Evolutionary conservation across 2,797 vertebrate genomes (phyloP), one percentile per base, ranked within the genome.

Genomic region (Molossus alvarezi): DNA sequence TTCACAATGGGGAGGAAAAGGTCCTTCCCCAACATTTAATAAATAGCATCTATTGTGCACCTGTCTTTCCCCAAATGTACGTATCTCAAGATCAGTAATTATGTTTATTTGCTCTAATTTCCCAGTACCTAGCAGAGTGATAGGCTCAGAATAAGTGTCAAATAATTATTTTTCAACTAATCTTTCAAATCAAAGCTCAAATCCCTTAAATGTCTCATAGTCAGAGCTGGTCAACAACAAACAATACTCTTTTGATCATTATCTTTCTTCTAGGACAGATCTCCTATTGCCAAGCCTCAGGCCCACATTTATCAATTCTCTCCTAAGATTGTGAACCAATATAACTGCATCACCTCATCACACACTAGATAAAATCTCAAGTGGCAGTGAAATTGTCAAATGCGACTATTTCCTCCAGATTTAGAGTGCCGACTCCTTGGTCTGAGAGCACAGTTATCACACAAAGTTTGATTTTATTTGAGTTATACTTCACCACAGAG

Each of bases 151-250:
- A 69, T 37, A 91, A 79, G 27, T 48, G 23, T n/a, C 48, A 84
- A 90, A 81, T 81, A 53, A 84, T 65, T 89, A 60, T 33, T 94
- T 95, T 88, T 86, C 81, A 93, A 95, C 73, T 90, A 53, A 86
- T 88, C 73, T 96, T 88, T 91, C 73, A 71, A 95, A 93, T 75
- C 64, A 88, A 21, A 96, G 64, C 41, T 53, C 73, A 90, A 77
- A 53, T 77, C 23, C 29, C 33, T 81, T 64, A 81, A 82, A 82
- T 67, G 37, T 81, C 94, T 81, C 77, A 92, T 17, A 84, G 25
- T 81, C 41, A 88, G 51, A 95, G 58, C 23, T 45, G 53, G 29
- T 41, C 69, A 89, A 69, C 79, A 96, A 58, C 21, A 86, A 90
- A 84, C 33, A 67, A 0, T 79, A 12, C 20, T 87, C 60, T 88